Conservation (phyloP, 1,140 invertebrate species). For the Trissolcus basalis region DNA sequence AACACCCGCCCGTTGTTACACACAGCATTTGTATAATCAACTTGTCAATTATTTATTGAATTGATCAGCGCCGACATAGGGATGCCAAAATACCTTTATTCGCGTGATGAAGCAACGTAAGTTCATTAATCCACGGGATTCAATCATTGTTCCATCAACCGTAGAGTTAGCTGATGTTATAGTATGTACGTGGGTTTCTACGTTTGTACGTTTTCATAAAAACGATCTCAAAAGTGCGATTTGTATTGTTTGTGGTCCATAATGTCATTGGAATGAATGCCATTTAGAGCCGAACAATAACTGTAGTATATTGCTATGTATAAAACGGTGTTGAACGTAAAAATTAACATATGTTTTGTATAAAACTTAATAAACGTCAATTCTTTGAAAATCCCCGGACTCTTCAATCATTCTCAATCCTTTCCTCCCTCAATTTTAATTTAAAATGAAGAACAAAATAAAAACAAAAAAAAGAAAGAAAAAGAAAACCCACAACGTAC, state of each 20-base stretch:
- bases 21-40: no score
- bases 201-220: constrained; percentile 66
- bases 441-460: no score
- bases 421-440: no score
- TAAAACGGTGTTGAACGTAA: constrained; percentile 23
- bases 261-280: constrained; percentile 51
- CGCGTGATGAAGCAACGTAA: no score
- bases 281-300: constrained; percentile 32
- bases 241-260: constrained; percentile 56
- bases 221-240: constrained; percentile 62
- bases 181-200: constrained; percentile 65
- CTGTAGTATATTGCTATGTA: constrained; percentile 32
- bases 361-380: constrained; percentile 71
- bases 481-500: no score
- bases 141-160: no score
- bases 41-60: no score
- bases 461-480: no score
- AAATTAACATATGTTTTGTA: constrained; percentile 69
- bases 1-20: no score
- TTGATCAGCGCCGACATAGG: no score
- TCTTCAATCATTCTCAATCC: neutral
- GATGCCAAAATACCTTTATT: no score
- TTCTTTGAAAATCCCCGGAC: constrained; percentile 29
- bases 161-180: constrained; percentile 25
- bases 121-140: no score